A percentile compares a stretch with the other conserved stretches of the same genome.
phyloP scores from a whole-genome alignment of 2,888 invertebrate genomes.

The Drosophila stalkeri region DNA sequence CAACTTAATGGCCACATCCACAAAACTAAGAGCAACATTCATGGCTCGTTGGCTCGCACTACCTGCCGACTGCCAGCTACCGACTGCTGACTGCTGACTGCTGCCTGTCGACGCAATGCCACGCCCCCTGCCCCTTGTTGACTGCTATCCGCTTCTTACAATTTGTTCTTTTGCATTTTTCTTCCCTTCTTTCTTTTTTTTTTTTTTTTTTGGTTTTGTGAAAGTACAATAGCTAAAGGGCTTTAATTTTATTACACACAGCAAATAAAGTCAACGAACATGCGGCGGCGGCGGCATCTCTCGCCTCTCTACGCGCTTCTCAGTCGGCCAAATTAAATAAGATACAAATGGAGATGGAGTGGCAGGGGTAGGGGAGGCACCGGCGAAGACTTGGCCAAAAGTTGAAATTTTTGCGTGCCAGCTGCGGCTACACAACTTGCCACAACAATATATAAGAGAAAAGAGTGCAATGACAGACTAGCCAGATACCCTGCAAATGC shows the following conservation, averaged over 20 bases:
- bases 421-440: slow-evolving; percentile 77
- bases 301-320: slow-evolving; percentile 2
- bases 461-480: not conserved
- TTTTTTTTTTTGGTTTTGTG: slow-evolving; percentile 40
- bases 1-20: slow-evolving; percentile 80
- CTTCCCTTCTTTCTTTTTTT: slow-evolving; percentile 2
- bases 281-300: slow-evolving; percentile 62
- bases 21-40: slow-evolving; percentile 75
- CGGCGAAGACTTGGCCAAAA: slow-evolving; percentile 50
- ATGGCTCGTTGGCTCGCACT: slow-evolving; percentile 70
- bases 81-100: slow-evolving; percentile 6
- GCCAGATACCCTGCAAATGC: slow-evolving; percentile 11
- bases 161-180: slow-evolving; percentile 60
- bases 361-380: not conserved
- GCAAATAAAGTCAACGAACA: slow-evolving; percentile 80
- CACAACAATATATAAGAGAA: slow-evolving; percentile 31
- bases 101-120: slow-evolving; percentile 12
- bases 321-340: slow-evolving; percentile 71
- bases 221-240: slow-evolving; percentile 80
- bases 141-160: slow-evolving; percentile 37
- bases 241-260: slow-evolving; percentile 80
- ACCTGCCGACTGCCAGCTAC: slow-evolving; percentile 8
- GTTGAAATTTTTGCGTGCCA: slow-evolving; percentile 70
- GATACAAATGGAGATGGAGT: slow-evolving; percentile 38
- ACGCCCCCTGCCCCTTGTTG: not conserved